Conservation (phyloP, 2,113 vertebrate genomes). For the Trochalopteron elliotii region DNA sequence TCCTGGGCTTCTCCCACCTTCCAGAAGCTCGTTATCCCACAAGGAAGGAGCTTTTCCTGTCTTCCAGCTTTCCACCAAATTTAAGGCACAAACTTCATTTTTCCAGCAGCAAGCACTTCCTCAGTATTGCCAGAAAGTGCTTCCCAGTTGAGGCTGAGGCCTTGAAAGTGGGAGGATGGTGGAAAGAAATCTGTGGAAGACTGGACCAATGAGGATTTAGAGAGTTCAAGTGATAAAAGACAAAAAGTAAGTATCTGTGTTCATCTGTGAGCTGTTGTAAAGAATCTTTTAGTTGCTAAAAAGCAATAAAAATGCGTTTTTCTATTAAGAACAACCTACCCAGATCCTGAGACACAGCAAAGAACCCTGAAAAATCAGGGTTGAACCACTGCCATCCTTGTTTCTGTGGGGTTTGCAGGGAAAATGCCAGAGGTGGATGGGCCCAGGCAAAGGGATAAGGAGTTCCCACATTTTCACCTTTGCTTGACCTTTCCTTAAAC, state of each 20-base stretch:
- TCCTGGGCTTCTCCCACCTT: background rate
- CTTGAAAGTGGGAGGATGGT: background rate
- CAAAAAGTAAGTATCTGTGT: background rate
- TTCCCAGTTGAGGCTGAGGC: fast-evolving
- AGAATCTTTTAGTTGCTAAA: background rate
- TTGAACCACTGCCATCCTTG: fast-evolving
- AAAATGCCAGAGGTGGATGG: background rate
- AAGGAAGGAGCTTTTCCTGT: background rate
- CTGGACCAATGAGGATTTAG: background rate
- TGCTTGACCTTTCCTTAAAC: background rate
- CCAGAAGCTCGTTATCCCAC: background rate
- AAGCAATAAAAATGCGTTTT: conserved; percentile 14
- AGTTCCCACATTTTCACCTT: background rate
- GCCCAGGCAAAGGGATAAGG: background rate
- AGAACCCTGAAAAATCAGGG: background rate
- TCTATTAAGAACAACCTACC: background rate
- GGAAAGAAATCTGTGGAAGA: background rate
- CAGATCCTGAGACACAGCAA: fast-evolving
- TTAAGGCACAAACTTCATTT: background rate
- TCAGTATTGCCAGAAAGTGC: too few relatives aligned
- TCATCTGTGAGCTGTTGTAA: background rate
- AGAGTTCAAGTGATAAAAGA: background rate
- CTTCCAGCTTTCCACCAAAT: background rate
- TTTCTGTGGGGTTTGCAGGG: background rate
- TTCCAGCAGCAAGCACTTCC: background rate